Conservation (phyloP, 2,113 vertebrate genomes). For the Plestiodon gilberti region DNA sequence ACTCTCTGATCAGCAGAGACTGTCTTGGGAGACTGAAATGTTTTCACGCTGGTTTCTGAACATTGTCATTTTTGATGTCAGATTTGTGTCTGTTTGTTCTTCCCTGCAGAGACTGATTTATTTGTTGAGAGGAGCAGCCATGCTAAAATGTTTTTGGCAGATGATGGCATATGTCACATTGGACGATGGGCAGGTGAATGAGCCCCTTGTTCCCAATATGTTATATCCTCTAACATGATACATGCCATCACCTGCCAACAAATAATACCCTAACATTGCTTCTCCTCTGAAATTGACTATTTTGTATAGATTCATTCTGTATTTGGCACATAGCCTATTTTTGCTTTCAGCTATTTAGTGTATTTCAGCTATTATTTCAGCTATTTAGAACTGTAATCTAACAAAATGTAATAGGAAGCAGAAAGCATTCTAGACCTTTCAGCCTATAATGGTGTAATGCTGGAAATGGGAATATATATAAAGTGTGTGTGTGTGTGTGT, state of each 20-base stretch:
- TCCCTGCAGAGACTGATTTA: background rate
- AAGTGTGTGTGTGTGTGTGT: background rate
- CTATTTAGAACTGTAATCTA: background rate
- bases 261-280: background rate
- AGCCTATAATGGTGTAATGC: background rate
- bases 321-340: background rate
- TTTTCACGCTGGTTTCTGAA: background rate
- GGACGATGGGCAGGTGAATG: background rate
- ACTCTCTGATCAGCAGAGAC: background rate
- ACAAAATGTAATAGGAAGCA: slow-evolving; percentile 3
- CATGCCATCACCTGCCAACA: background rate
- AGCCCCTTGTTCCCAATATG: background rate
- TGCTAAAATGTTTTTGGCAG: background rate
- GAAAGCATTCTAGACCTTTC: background rate
- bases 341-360: background rate
- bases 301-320: background rate
- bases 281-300: background rate
- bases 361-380: background rate
- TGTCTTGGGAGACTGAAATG: background rate
- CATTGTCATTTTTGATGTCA: background rate
- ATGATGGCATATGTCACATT: background rate
- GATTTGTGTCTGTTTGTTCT: background rate
- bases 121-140: background rate
- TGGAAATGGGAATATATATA: background rate
- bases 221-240: background rate